Evolutionary conservation across 2,888 invertebrate genomes (phyloP).

Genomic region (Coenonympha arcania): DNA sequence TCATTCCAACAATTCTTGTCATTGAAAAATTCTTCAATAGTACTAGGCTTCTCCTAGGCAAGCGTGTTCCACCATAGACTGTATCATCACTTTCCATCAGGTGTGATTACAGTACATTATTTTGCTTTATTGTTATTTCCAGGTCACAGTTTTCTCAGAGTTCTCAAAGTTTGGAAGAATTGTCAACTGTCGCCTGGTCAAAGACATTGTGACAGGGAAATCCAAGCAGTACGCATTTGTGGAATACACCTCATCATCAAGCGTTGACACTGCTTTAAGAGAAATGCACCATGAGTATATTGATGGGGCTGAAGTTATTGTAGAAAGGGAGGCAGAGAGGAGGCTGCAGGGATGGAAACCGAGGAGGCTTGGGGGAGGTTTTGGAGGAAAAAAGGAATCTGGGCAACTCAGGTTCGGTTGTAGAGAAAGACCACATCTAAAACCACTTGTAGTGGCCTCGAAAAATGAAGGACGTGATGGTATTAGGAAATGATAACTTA

Average conservation of each 20-base stretch:
- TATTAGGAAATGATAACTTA: no score
- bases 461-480: constrained; percentile 4
- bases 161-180: constrained; percentile 80
- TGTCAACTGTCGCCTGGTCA: constrained; percentile 76
- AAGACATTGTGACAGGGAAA: constrained; percentile 87
- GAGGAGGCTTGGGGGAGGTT: constrained; percentile 88
- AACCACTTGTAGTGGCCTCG: constrained; percentile 61
- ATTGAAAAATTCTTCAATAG: no score
- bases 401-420: constrained; percentile 92
- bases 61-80: no score
- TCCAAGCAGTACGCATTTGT: constrained; percentile 90
- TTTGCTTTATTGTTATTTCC: constrained; percentile 33
- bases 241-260: constrained; percentile 79
- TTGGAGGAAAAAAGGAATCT: constrained; percentile 88
- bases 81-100: no score
- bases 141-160: constrained; percentile 71
- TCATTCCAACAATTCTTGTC: no score
- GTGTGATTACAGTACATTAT: no score
- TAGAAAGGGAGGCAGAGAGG: constrained; percentile 83
- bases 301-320: constrained; percentile 79
- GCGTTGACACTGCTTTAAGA: constrained; percentile 76
- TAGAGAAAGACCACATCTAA: constrained; percentile 82
- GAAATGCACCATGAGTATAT: constrained; percentile 75
- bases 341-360: constrained; percentile 86
- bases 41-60: no score